Evolutionary conservation across 2,113 vertebrate species (phyloP), one percentile per base, ranked within the genome.

Genomic region (Tricholaema leucomelas): DNA sequence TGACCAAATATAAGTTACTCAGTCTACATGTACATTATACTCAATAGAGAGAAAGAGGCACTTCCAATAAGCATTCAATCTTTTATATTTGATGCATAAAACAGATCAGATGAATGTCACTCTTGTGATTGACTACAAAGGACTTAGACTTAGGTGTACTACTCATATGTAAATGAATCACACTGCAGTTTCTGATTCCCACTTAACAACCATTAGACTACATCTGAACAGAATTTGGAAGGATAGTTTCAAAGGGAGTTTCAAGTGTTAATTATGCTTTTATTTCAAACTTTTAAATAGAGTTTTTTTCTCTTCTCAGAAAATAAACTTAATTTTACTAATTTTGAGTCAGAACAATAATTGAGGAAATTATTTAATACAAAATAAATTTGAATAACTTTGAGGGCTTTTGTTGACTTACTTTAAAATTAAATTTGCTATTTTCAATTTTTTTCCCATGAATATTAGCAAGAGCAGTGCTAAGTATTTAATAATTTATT

Each of bases 181-280:
- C 16, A 35, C 7, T 12, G 56, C 27, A 74, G 33, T 67, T 88
- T 44, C 48, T 38, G 38, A 84, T 54, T 95, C 15, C 23, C 70
- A 79, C 74, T 93, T 94, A 90, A 65, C 58, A 90, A 9, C 10
- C 38, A 48, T 86, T 84, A 93, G 35, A 72, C 16, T 84, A 67
- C 17, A 60, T 67, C 8, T 60, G 69, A 86, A 81, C 31, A 83
- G 42, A 86, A 56, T 88, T 66, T 6, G 1, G 23, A 74, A 90
- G 30, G 2, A 77, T 58, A 25, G 23, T 84, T 87, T 87, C 66
- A 87, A 89, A 88, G 54, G 31, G 25, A 87, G 56, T 90, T 88
- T 93, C 38, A 88, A 81, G 35, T 64, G 13, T 0, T 74, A 81
- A 74, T 60, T 81, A 36, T 27, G 3, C 4, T 55, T 90, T 88